These are phyloP conservation scores for Myzus persicae DNA, from an alignment of 1,140 invertebrate species.

Conservation along the genomic window DNA sequence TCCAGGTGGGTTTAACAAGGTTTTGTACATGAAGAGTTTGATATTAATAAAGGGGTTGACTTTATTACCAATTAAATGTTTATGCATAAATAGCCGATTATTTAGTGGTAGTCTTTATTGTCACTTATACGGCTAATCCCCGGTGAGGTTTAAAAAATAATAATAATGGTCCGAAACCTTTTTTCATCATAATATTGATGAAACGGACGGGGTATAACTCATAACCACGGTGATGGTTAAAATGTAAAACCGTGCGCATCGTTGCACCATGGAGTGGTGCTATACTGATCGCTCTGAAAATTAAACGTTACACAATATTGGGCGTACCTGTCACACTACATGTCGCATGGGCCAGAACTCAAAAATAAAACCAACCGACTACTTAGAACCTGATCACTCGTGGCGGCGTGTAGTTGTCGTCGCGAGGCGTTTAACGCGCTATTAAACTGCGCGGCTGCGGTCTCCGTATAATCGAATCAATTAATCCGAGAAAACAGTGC, in stretches of 20 bases:
- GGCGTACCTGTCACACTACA: not conserved
- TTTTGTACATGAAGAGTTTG: no score
- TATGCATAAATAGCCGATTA: no score
- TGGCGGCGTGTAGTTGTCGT: not conserved
- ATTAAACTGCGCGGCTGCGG: not conserved
- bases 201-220: no score
- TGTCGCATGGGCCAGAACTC: not conserved
- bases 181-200: no score
- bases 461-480: not conserved
- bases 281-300: not conserved
- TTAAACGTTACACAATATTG: not conserved
- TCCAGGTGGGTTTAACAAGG: no score
- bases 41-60: no score
- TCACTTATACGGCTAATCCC: no score
- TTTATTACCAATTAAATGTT: no score
- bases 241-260: not conserved
- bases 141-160: no score
- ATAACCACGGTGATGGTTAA: not conserved
- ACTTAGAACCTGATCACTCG: not conserved
- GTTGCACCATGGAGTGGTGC: not conserved
- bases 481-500: slow-evolving; percentile 18
- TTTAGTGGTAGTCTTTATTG: no score
- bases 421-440: not conserved
- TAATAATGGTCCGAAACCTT: no score
- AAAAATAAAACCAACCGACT: not conserved